Percentiles rank a stretch among this genome's conserved stretches.
These are phyloP conservation scores for Heliconius hewitsoni DNA, from an alignment of 1,140 invertebrate species.

Conservation along the genomic window DNA sequence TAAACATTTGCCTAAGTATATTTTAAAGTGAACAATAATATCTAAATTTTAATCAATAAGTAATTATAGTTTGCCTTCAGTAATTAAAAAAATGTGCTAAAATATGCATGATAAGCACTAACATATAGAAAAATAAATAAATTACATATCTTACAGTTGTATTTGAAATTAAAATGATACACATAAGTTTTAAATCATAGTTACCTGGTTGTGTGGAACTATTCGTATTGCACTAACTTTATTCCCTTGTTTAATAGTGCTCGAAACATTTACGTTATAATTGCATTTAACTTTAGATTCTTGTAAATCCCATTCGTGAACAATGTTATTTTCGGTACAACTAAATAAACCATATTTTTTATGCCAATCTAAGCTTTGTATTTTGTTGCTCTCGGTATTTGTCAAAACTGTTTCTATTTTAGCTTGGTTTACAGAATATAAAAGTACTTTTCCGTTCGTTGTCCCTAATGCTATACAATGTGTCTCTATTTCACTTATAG, in stretches of 20 bases:
- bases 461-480: conserved; percentile 85
- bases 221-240: conserved; percentile 85
- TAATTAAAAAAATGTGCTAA: too few relatives aligned
- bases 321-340: conserved; percentile 61
- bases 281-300: conserved; percentile 63
- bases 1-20: too few relatives aligned
- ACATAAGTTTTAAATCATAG: conserved; percentile 16
- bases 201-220: conserved; percentile 82
- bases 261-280: conserved; percentile 73
- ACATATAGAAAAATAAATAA: too few relatives aligned
- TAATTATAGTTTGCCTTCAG: too few relatives aligned
- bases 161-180: too few relatives aligned
- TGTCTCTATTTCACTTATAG: conserved; percentile 56
- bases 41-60: too few relatives aligned
- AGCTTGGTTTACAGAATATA: conserved; percentile 85
- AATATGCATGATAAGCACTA: too few relatives aligned
- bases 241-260: conserved; percentile 64
- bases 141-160: too few relatives aligned
- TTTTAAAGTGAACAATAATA: too few relatives aligned
- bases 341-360: conserved; percentile 71
- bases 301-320: conserved; percentile 71
- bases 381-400: conserved; percentile 47
- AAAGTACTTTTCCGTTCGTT: conserved; percentile 83
- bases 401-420: conserved; percentile 79
- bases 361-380: conserved; percentile 71